These are phyloP conservation scores for Gastrophryne carolinensis DNA, from an alignment of 2,797 vertebrate species.

Conservation along the genomic window DNA sequence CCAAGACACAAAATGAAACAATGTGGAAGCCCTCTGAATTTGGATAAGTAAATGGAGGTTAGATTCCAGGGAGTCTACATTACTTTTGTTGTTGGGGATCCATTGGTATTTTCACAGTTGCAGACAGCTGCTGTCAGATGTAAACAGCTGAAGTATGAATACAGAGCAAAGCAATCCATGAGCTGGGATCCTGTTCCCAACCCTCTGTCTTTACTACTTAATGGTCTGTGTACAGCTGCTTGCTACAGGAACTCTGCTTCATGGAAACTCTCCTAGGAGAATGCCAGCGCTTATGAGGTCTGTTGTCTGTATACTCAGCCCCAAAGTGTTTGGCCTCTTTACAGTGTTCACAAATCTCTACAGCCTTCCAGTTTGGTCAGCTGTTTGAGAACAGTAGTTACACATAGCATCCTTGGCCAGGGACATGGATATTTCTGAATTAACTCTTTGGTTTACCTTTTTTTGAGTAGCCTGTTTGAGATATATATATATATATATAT, in stretches of 20 bases:
- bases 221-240: conserved; percentile 13
- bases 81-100: conserved; percentile 9
- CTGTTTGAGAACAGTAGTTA: conserved; percentile 64
- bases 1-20: conserved; percentile 16
- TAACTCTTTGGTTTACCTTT: not conserved
- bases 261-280: conserved; percentile 57
- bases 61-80: conserved; percentile 36
- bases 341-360: conserved; percentile 63
- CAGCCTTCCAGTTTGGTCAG: conserved; percentile 63
- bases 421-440: conserved; percentile 24
- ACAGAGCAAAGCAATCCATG: conserved; percentile 13
- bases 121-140: conserved; percentile 45
- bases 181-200: not conserved
- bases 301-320: conserved; percentile 60
- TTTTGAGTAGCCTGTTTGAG: too few relatives aligned
- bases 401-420: conserved; percentile 60
- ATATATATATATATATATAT: too few relatives aligned
- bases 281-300: conserved; percentile 62
- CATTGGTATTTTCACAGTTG: conserved; percentile 26
- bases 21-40: conserved; percentile 27
- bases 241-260: conserved; percentile 56
- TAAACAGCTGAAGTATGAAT: conserved; percentile 31
- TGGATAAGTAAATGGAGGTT: conserved; percentile 28
- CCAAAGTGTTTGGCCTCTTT: conserved; percentile 57
- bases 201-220: not conserved